Percentiles rank a stretch among this genome's conserved stretches.
These are phyloP conservation scores for Coranthus polyacanthus DNA, from an alignment of 2,797 vertebrate genomes.

Conservation along the genomic window DNA sequence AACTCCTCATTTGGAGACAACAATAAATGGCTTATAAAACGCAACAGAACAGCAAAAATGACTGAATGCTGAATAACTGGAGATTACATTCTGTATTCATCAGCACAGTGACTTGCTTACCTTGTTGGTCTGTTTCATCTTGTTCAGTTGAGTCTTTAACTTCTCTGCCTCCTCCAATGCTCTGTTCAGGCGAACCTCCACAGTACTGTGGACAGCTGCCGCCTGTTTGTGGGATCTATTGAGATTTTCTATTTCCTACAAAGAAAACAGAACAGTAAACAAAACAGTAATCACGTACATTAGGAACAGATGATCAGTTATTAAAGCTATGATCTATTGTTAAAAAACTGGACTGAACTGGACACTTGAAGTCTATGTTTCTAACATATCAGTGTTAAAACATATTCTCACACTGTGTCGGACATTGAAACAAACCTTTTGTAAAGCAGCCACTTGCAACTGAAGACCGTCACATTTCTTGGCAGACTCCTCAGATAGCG, in stretches of 20 bases:
- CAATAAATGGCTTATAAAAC: background rate
- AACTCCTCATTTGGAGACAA: background rate
- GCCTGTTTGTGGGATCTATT: conserved; percentile 90
- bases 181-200: conserved; percentile 92
- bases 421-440: conserved; percentile 85
- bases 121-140: conserved; percentile 90
- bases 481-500: conserved; percentile 87
- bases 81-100: background rate
- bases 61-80: no score
- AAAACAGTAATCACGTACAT: background rate
- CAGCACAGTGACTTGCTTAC: conserved; percentile 67
- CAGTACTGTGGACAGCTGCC: conserved; percentile 82
- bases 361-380: background rate
- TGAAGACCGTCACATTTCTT: conserved; percentile 88
- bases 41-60: background rate
- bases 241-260: conserved; percentile 90
- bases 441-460: conserved; percentile 85
- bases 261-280: conserved; percentile 6
- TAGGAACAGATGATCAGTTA: background rate
- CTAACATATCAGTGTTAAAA: no score
- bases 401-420: background rate
- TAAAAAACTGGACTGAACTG: background rate
- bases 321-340: background rate
- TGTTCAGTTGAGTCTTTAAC: conserved; percentile 89
- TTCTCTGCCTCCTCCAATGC: conserved; percentile 92